These are phyloP conservation scores for Hyaena hyaena DNA, from an alignment of 2,113 vertebrate genomes.

Conservation along the genomic window DNA sequence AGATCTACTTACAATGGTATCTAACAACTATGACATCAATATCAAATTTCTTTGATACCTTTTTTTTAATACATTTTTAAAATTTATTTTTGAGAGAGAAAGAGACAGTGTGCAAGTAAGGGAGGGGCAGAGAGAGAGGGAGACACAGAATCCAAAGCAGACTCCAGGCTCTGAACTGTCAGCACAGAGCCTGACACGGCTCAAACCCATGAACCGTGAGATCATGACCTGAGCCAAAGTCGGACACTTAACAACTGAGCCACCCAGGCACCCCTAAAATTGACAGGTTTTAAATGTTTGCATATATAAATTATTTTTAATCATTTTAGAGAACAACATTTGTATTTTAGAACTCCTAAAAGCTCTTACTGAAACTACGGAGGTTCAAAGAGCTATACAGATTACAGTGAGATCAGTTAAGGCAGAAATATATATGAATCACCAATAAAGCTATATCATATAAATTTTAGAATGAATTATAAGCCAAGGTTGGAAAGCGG, in stretches of 20 bases:
- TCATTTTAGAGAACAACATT: not conserved
- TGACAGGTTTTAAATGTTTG: not conserved
- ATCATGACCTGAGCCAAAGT: no score
- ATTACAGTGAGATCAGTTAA: not conserved
- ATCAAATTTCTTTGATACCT: not conserved
- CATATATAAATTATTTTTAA: not conserved
- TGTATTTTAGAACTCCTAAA: not conserved
- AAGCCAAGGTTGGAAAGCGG: not conserved
- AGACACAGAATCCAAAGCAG: no score
- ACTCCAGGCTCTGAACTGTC: no score
- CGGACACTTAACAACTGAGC: no score
- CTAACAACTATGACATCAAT: not conserved
- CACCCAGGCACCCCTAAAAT: not conserved
- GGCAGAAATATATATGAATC: not conserved
- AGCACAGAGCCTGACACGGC: no score
- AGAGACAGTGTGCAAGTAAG: no score
- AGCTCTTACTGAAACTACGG: not conserved
- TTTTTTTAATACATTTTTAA: no score
- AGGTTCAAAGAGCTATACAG: not conserved
- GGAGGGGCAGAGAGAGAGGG: no score
- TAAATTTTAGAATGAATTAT: not conserved
- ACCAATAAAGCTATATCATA: not conserved
- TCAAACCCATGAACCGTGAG: no score
- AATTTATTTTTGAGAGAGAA: no score
- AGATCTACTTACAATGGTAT: not conserved